Evolutionary conservation across 2,797 vertebrate species (phyloP).

Genomic region (Anabacerthia variegaticeps): DNA sequence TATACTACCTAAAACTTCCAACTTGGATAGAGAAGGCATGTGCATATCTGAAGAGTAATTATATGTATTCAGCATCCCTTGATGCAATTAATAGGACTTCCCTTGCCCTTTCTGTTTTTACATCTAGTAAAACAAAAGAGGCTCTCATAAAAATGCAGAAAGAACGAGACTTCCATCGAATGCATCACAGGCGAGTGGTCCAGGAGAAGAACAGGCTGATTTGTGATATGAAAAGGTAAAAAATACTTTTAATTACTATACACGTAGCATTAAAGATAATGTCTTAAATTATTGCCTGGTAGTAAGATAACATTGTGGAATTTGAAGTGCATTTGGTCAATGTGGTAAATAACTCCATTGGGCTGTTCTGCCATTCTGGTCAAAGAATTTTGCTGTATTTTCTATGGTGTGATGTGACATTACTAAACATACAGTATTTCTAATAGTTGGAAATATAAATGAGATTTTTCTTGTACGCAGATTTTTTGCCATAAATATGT

Average conservation of each 20-base stretch:
- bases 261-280: not conserved
- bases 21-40: not conserved
- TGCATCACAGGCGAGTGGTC: slow-evolving; percentile 83
- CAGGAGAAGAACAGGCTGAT: slow-evolving; percentile 87
- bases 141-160: slow-evolving; percentile 80
- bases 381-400: not conserved
- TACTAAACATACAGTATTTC: not conserved
- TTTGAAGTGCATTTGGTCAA: not conserved
- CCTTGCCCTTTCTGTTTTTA: not conserved
- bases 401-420: not conserved
- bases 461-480: not conserved
- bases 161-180: slow-evolving; percentile 83
- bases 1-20: not conserved
- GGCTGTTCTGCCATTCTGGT: not conserved
- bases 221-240: slow-evolving; percentile 83
- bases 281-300: not conserved
- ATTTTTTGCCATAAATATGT: not conserved
- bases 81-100: not conserved
- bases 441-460: not conserved
- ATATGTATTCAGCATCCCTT: fast-evolving
- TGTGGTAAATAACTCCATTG: not conserved
- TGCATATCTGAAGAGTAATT: not conserved
- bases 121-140: slow-evolving; percentile 75
- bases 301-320: not conserved
- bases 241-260: not conserved